These are phyloP conservation scores for Darevskia mixta DNA, from an alignment of 2,797 vertebrate genomes.

Conservation along the genomic window DNA sequence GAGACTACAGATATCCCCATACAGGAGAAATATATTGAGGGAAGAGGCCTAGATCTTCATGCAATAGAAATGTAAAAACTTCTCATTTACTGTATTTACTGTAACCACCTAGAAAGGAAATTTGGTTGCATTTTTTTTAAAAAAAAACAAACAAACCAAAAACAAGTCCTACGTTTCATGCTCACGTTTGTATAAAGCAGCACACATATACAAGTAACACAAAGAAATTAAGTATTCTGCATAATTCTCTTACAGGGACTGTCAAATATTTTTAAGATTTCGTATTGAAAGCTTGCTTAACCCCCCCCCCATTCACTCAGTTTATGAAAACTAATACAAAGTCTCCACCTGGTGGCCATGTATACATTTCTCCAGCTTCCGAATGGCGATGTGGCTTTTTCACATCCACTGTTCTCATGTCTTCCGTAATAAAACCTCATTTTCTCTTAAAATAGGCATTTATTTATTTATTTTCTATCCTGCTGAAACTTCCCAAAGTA, in stretches of 20 bases:
- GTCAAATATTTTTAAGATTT: constrained; percentile 57
- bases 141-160: neutral
- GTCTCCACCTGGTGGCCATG: constrained; percentile 74
- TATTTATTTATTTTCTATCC: too few relatives aligned
- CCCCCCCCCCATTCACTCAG: constrained; percentile 19
- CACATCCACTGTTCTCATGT: neutral
- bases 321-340: constrained; percentile 66
- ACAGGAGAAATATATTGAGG: neutral
- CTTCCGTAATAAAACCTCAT: neutral
- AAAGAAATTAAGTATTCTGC: constrained; percentile 51
- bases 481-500: too few relatives aligned
- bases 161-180: neutral
- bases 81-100: neutral
- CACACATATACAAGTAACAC: constrained; percentile 46
- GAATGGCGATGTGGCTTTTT: constrained; percentile 18
- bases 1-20: neutral
- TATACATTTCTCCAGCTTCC: fast-evolving
- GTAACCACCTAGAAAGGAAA: neutral
- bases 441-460: neutral
- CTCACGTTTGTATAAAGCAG: constrained; percentile 3
- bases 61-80: neutral
- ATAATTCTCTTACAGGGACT: constrained; percentile 54
- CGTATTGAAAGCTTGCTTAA: constrained; percentile 46
- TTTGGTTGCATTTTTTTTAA: neutral
- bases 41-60: neutral